phyloP scores from a whole-genome alignment of 1,140 invertebrate species.

The Dufourea novaeangliae region DNA sequence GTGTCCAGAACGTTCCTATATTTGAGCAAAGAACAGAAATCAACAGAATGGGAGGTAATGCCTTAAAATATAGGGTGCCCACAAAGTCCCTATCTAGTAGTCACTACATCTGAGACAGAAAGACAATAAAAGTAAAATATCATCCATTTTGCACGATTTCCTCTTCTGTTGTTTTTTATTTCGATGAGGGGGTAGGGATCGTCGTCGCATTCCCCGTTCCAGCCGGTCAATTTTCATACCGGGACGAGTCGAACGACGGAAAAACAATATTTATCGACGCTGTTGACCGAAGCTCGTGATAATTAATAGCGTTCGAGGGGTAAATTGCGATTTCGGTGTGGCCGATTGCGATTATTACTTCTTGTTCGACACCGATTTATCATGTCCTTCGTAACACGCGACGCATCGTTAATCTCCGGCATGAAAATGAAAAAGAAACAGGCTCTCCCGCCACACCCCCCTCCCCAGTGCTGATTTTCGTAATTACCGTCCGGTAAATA shows the following conservation, averaged over 20 bases:
- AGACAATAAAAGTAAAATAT: no score
- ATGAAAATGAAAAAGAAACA: neutral
- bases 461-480: neutral
- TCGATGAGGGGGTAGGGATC: neutral
- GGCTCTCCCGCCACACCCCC: neutral
- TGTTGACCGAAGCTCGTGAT: neutral
- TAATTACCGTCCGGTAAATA: neutral
- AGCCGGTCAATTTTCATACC: slow-evolving; percentile 30
- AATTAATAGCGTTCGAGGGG: slow-evolving; percentile 47
- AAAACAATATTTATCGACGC: slow-evolving; percentile 44
- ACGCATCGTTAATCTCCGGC: slow-evolving; percentile 26
- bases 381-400: neutral
- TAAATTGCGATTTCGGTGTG: slow-evolving; percentile 43
- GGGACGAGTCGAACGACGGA: neutral
- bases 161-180: neutral
- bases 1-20: no score
- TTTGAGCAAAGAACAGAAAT: no score
- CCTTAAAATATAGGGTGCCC: no score
- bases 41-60: no score
- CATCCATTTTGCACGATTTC: no score
- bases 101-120: no score
- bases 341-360: slow-evolving; percentile 35
- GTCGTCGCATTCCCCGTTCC: neutral
- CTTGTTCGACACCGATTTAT: slow-evolving; percentile 48
- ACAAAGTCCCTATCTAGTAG: no score